Base-by-base conservation (phyloP, 2,797 vertebrate genomes). In the Lepus oiostolus region DNA sequence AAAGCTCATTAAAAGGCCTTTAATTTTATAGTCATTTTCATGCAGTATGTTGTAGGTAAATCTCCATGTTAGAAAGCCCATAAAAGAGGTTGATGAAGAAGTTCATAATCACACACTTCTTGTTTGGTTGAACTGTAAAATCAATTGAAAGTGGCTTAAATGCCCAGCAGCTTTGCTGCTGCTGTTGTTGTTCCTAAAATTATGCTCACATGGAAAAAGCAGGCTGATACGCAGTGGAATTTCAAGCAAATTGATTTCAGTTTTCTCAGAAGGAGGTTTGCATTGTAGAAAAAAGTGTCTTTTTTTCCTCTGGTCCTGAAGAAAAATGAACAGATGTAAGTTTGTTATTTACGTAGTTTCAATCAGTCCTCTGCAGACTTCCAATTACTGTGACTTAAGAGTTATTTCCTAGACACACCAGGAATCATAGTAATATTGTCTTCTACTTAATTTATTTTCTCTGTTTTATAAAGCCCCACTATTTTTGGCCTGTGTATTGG, bases 211-310 rank as follows among this genome's bases (percentile, higher is more conserved):
- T 87, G 58, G 87, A 94, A 91, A 91, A 52, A 84, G 60, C 91
- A 67, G 92, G 72, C 54, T 93, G 82, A 76, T 84, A 84, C 71
- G 67, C 71, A 74, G 22, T n/a, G 88, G 87, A 90, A 91, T 93
- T 96, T 97, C 82, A 96, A 97, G 90, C 83, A 52, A 75, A 96
- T 97, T 96, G 91, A 94, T 96, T 96, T 97, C 35, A 93, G 85
- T 86, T 74, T 96, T 82, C 86, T 96, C 91, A 91, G 85, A 96
- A 75, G 83, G 88, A 91, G 87, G 67, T 90, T 97, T 97, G 38
- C 4, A 4, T 96, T 72, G 95, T 92, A 91, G 77, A 93, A 94
- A 90, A 72, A 75, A 83, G 28, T 50, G 2, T n/a, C 28, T 93
- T 83, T 94, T 95, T 91, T 80, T 91, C 21, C 86, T 92, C n/a